phyloP scores from a whole-genome alignment of 2,797 vertebrate genomes.

The Yasuhikotakia modesta region DNA sequence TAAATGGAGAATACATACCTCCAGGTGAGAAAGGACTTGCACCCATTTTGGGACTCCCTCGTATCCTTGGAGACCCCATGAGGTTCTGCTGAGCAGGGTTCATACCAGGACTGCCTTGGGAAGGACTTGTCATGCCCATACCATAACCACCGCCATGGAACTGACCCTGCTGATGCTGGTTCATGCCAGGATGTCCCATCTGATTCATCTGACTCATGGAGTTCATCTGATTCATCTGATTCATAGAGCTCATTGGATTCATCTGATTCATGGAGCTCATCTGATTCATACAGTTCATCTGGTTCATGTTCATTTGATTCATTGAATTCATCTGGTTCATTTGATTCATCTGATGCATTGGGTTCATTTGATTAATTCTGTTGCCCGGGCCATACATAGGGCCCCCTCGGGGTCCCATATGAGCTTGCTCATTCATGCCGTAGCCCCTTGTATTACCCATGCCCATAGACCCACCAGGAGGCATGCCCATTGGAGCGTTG shows the following conservation, averaged over 20 bases:
- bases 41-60: conserved; percentile 92
- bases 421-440: conserved; percentile 79
- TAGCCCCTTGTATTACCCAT: conserved; percentile 83
- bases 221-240: conserved; percentile 70
- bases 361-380: conserved; percentile 74
- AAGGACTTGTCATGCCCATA: conserved; percentile 88
- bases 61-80: conserved; percentile 90
- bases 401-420: conserved; percentile 81
- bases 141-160: conserved; percentile 86
- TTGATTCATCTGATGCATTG: conserved; percentile 70
- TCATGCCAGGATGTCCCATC: conserved; percentile 75
- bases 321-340: conserved; percentile 77
- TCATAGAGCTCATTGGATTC: conserved; percentile 63
- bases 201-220: conserved; percentile 70
- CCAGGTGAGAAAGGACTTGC: conserved; percentile 94
- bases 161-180: conserved; percentile 79
- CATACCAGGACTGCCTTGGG: conserved; percentile 88
- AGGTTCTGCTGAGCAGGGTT: conserved; percentile 84
- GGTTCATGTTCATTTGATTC: conserved; percentile 71
- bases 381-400: conserved; percentile 76
- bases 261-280: conserved; percentile 72
- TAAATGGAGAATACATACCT: conserved; percentile 74
- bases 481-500: conserved; percentile 81
- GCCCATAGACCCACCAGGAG: conserved; percentile 76
- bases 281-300: conserved; percentile 71